These are phyloP conservation scores for Plebejus anna DNA, from an alignment of 2,888 invertebrate genomes.

Conservation along the genomic window DNA sequence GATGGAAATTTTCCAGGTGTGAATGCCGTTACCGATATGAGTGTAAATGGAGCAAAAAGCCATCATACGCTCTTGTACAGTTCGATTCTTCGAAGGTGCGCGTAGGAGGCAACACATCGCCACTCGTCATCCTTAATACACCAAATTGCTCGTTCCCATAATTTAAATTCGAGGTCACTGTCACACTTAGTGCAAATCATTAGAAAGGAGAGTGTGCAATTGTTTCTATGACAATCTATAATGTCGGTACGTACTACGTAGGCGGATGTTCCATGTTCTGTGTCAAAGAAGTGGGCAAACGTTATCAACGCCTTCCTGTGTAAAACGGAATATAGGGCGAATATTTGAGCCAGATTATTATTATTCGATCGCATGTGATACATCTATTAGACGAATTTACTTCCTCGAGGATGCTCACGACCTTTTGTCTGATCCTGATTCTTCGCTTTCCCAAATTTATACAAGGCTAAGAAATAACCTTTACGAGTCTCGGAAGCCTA, in stretches of 20 bases:
- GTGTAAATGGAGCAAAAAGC: slow-evolving; percentile 68
- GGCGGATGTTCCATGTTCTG: slow-evolving; percentile 48
- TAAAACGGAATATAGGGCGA: neutral
- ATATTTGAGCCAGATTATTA: neutral
- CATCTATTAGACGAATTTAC: neutral
- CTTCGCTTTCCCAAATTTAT: neutral
- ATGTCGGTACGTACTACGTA: slow-evolving; percentile 57
- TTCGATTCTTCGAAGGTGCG: slow-evolving; percentile 70
- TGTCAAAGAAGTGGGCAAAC: slow-evolving; percentile 17
- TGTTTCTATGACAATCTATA: slow-evolving; percentile 60
- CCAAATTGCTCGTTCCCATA: slow-evolving; percentile 73
- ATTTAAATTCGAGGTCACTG: slow-evolving; percentile 75
- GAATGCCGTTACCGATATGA: slow-evolving; percentile 42
- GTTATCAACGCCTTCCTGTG: slow-evolving; percentile 22
- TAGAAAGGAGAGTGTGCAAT: slow-evolving; percentile 74
- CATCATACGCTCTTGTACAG: slow-evolving; percentile 56
- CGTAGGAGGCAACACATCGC: slow-evolving; percentile 68
- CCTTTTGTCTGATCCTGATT: neutral
- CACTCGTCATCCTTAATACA: slow-evolving; percentile 68
- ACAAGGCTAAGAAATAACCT: neutral
- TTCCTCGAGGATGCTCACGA: neutral
- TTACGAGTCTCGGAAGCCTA: neutral
- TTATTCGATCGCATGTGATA: neutral
- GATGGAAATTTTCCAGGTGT: slow-evolving; percentile 36
- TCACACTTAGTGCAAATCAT: slow-evolving; percentile 70